phyloP scores from a whole-genome alignment of 2,888 invertebrate species.

The Branchipolynoe longqiensis region DNA sequence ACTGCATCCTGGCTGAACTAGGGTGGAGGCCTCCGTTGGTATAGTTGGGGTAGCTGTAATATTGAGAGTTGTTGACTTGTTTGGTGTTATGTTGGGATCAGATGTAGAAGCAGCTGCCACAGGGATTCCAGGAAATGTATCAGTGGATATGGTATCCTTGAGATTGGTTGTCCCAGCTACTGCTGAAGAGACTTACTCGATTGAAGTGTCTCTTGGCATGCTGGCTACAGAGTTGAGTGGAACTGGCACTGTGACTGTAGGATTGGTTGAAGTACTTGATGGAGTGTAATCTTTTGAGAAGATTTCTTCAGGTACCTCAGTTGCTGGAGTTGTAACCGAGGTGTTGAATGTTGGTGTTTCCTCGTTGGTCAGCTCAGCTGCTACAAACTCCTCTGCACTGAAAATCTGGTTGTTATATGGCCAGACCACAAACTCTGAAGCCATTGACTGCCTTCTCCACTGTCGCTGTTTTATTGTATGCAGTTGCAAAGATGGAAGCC shows the following conservation, averaged over 20 bases:
- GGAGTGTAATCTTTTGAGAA: too few species aligned
- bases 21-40: too few species aligned
- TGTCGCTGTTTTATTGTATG: conserved; percentile 65
- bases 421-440: conserved; percentile 64
- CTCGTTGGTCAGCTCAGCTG: conserved; percentile 60
- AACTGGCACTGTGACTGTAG: too few species aligned
- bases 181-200: background rate
- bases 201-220: too few species aligned
- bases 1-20: too few species aligned
- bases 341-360: background rate
- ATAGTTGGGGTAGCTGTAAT: background rate
- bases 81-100: background rate
- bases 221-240: too few species aligned
- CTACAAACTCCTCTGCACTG: conserved; percentile 65
- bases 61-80: background rate
- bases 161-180: background rate
- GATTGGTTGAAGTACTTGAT: too few species aligned
- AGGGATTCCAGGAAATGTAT: background rate
- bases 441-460: conserved; percentile 64
- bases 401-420: conserved; percentile 65
- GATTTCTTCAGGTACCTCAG: too few species aligned
- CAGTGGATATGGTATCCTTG: too few species aligned
- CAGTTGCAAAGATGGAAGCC: conserved; percentile 66
- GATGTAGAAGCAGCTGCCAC: background rate
- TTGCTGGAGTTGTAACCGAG: background rate